A percentile compares a stretch with the other conserved stretches of the same genome.
phyloP scores from a whole-genome alignment of 2,113 vertebrate species.

The Entomyzon cyanotis region DNA sequence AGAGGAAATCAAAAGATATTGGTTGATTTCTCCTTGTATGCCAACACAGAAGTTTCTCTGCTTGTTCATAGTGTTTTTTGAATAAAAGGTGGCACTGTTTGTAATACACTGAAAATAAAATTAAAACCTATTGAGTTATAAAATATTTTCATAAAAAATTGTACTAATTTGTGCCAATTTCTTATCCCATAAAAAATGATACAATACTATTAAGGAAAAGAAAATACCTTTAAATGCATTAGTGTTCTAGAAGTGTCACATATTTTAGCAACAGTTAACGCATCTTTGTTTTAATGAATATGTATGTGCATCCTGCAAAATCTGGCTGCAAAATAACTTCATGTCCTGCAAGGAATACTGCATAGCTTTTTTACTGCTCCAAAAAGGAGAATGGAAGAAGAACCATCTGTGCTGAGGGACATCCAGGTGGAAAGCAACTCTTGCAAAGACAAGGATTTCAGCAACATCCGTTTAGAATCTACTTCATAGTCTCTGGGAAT shows the following conservation, averaged over 20 bases:
- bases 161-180: background rate
- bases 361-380: background rate
- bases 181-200: background rate
- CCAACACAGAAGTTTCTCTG: background rate
- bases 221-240: background rate
- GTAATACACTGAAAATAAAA: background rate
- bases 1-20: slow-evolving; percentile 62
- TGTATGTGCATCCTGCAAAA: background rate
- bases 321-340: background rate
- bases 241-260: background rate
- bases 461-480: background rate
- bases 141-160: background rate
- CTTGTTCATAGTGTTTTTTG: background rate
- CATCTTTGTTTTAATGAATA: background rate
- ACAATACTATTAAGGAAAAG: background rate
- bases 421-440: background rate
- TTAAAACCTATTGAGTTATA: background rate
- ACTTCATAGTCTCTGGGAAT: background rate
- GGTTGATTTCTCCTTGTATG: slow-evolving; percentile 44
- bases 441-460: background rate
- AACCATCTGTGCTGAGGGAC: background rate
- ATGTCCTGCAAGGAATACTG: background rate
- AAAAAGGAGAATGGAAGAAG: background rate
- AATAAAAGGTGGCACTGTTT: background rate
- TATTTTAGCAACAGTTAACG: background rate